These are phyloP conservation scores for Mormoops blainvillei DNA, from an alignment of 2,113 vertebrate genomes.

Conservation along the genomic window DNA sequence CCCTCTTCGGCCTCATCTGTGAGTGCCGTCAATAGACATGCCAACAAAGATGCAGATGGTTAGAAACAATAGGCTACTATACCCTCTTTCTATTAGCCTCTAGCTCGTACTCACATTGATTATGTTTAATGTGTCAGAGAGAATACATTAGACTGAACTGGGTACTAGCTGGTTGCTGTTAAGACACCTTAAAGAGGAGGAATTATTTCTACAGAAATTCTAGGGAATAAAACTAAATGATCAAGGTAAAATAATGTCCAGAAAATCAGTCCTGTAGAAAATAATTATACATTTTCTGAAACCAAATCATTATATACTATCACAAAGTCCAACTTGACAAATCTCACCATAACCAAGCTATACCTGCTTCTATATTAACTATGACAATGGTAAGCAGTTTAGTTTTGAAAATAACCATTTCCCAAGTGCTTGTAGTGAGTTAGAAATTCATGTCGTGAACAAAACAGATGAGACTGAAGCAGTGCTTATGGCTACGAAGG, in stretches of 20 bases:
- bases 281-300: constrained; percentile 13
- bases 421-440: neutral
- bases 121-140: constrained; percentile 10
- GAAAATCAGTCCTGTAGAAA: constrained; percentile 23
- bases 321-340: constrained; percentile 1
- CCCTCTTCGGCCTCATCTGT: neutral
- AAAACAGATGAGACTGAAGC: neutral
- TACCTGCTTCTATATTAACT: neutral
- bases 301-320: neutral
- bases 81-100: neutral
- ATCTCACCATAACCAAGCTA: neutral
- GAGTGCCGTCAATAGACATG: neutral
- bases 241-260: constrained; percentile 5
- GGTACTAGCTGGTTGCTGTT: neutral
- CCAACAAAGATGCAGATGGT: neutral
- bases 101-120: neutral
- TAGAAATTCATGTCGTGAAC: neutral
- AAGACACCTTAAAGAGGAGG: constrained; percentile 33
- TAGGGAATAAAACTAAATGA: constrained; percentile 32
- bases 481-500: neutral
- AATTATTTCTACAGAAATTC: constrained; percentile 42
- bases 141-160: constrained; percentile 8
- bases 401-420: constrained; percentile 26
- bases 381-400: neutral
- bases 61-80: neutral